phyloP scores from a whole-genome alignment of 2,113 vertebrate genomes.

The Periophthalmus modestus region DNA sequence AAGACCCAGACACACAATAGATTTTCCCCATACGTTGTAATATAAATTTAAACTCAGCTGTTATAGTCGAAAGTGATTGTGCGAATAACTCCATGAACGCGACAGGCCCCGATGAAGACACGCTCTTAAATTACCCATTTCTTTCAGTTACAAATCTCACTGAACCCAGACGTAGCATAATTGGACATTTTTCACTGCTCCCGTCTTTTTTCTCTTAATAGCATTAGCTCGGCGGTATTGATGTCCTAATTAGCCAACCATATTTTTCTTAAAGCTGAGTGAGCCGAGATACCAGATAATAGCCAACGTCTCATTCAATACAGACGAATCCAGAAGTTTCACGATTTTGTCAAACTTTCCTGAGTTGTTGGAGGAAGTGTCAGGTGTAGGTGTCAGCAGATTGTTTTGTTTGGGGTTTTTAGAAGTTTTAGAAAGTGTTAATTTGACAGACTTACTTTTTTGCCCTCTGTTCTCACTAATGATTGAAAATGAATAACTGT shows the following conservation, averaged over 20 bases:
- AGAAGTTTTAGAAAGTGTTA: background rate
- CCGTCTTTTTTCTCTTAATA: conserved; percentile 39
- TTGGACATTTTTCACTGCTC: conserved; percentile 57
- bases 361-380: background rate
- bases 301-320: background rate
- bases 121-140: background rate
- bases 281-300: background rate
- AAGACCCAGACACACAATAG: background rate
- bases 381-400: background rate
- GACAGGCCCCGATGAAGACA: conserved; percentile 21
- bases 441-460: background rate
- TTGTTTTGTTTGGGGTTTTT: background rate
- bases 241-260: conserved; percentile 39
- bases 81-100: background rate
- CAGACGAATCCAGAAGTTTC: background rate
- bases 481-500: background rate
- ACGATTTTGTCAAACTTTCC: background rate
- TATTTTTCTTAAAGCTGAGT: conserved; percentile 3
- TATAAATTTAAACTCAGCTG: background rate
- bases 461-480: background rate
- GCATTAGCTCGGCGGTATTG: conserved; percentile 44
- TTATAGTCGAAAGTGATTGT: background rate
- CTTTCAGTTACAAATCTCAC: background rate
- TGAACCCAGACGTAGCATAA: conserved; percentile 33
- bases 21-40: background rate